These are phyloP conservation scores for Cephalotes varians DNA, from an alignment of 2,888 invertebrate genomes.

Conservation along the genomic window DNA sequence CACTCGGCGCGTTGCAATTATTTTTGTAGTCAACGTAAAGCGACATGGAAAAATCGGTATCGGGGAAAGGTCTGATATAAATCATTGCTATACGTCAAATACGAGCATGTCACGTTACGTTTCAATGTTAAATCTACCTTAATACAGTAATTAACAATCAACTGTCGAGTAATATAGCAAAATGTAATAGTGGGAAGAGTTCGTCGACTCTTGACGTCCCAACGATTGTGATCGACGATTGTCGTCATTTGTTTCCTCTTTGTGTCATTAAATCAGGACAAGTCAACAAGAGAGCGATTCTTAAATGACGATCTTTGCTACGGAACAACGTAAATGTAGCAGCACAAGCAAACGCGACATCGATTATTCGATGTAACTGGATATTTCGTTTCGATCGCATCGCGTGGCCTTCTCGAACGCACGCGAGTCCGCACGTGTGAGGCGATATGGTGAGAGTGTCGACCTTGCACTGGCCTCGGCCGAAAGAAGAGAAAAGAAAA, in stretches of 20 bases:
- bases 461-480: constrained; percentile 78
- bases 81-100: not conserved
- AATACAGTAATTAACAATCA: not conserved
- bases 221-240: not conserved
- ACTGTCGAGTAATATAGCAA: not conserved
- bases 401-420: constrained; percentile 1
- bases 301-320: not conserved
- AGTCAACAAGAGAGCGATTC: constrained; percentile 4
- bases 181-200: not conserved
- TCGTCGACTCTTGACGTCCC: not conserved
- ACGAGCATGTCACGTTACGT: not conserved
- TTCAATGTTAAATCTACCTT: not conserved
- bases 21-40: constrained; percentile 5
- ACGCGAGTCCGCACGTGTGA: constrained; percentile 31
- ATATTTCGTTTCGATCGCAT: constrained; percentile 15
- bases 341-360: not conserved
- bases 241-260: not conserved
- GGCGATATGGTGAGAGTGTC: constrained; percentile 61
- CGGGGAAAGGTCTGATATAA: not conserved
- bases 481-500: constrained; percentile 61
- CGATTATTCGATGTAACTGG: not conserved
- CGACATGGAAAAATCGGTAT: not conserved
- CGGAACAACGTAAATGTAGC: not conserved
- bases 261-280: not conserved
- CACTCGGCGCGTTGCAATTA: not conserved